phyloP scores from a whole-genome alignment of 2,797 vertebrate genomes.

The Oryzias sinensis region DNA sequence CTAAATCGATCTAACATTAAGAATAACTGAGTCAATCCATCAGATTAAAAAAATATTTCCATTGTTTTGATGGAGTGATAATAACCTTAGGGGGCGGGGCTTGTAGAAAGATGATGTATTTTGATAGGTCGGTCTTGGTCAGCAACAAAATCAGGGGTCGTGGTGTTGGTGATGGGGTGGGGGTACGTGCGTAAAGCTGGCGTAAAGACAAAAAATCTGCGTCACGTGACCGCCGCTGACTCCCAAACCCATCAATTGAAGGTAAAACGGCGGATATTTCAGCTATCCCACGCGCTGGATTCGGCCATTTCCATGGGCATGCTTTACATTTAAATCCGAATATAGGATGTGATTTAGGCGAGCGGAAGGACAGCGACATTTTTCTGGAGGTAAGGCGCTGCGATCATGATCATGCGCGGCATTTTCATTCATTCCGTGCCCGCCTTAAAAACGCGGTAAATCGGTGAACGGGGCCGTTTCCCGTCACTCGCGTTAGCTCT shows the following conservation, averaged over 20 bases:
- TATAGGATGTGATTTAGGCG: conserved; percentile 55
- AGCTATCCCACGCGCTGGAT: neutral
- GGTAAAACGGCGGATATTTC: conserved; percentile 36
- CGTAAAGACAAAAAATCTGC: conserved; percentile 41
- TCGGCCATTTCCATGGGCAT: conserved; percentile 4
- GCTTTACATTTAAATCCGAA: conserved; percentile 11
- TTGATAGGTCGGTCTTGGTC: conserved; percentile 52
- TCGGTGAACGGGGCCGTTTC: neutral
- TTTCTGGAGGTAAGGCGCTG: conserved; percentile 57
- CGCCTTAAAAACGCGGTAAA: neutral
- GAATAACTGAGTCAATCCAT: conserved; percentile 22
- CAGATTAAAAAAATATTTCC: neutral
- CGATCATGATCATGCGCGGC: neutral
- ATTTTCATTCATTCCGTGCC: conserved; percentile 43
- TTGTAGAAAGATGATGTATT: conserved; percentile 11
- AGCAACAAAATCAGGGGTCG: conserved; percentile 50
- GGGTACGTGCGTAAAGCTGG: conserved; percentile 47
- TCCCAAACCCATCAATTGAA: conserved; percentile 51
- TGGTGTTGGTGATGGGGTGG: neutral
- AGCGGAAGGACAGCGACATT: conserved; percentile 41
- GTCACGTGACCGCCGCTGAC: conserved; percentile 67
- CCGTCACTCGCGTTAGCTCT: conserved; percentile 9
- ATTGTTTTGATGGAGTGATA: too few species aligned
- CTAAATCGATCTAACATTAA: too few species aligned
- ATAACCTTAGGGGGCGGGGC: conserved; percentile 15